Base-by-base conservation (phyloP, 92 coral and sea anemone species). In the Porites cylindrica region DNA sequence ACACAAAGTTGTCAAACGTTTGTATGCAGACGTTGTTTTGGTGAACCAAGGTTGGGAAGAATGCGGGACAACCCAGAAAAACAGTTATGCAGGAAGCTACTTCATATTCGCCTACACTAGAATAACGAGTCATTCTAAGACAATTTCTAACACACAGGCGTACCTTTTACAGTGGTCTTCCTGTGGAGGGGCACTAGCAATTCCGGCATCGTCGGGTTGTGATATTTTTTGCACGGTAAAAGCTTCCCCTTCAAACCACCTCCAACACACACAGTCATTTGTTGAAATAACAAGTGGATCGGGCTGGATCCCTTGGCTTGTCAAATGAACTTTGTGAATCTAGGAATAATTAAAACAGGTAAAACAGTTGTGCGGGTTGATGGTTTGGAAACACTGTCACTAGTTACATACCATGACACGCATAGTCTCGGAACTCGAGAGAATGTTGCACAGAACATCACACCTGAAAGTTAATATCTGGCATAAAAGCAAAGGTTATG, bases 221-320 rank as follows among this genome's bases (percentile, higher is more conserved):
- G 88, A 65, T 59, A 91, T 91, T 60, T 90, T 87, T 61, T 86
- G 86, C 14, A 95, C 83, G 43, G 86, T 59, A 67, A 83, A 93
- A 56, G 53, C 43, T 70, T 91, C 90, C 8, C 80, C 93, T 72
- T 85, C 82, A 67, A 60, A 69, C 98, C 98, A 95, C 84, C 92
- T 85, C 98, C 98, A 95, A 32, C 94, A 88, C 59, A 95, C 96
- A 86, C 94, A 85, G 91, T 93, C 98, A 66, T 82, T 86, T 4
- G 78, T 87, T 60, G 90, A 43, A 21, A 95, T 88, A 62, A 90
- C 81, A 52, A 86, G 62, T 65, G 96, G 98, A 65, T 95, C 98
- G 10, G 92, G 93, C n/a, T 86, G 89, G 70, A 93, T 67, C 24
- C 96, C 98, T 76, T 74, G 78, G 10, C 75, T 76, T 51, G 94